These are phyloP conservation scores for Agrotis clavis DNA, from an alignment of 2,888 invertebrate species.

Conservation along the genomic window DNA sequence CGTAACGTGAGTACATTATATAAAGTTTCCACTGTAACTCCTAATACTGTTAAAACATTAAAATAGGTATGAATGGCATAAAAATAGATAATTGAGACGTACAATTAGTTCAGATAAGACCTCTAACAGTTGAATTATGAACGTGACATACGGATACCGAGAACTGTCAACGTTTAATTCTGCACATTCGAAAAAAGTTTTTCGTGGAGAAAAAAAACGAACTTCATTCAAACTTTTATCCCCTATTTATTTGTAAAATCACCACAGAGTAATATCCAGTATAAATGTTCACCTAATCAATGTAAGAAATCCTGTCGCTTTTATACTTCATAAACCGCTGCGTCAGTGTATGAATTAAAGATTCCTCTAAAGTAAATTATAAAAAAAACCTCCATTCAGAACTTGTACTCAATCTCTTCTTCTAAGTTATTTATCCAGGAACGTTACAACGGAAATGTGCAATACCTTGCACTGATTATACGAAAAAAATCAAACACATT, in stretches of 20 bases:
- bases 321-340: background rate
- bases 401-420: no score
- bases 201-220: background rate
- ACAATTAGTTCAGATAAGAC: slow-evolving; percentile 69
- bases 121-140: slow-evolving; percentile 64
- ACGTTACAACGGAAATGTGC: background rate
- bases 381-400: background rate
- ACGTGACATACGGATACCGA: slow-evolving; percentile 52
- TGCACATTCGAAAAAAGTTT: background rate
- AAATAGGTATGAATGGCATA: slow-evolving; percentile 50
- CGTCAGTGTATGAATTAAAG: background rate
- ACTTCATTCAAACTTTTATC: background rate
- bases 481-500: background rate
- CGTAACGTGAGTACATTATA: slow-evolving; percentile 14
- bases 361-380: background rate
- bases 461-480: background rate
- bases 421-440: background rate
- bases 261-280: no score
- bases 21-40: slow-evolving; percentile 59
- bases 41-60: slow-evolving; percentile 44
- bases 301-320: background rate
- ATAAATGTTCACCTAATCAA: background rate
- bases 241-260: no score
- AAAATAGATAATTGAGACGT: slow-evolving; percentile 70
- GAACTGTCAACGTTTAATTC: slow-evolving; percentile 2